Conservation (phyloP, 92 coral and sea anemone genomes). For the Meandrina meandrites region DNA sequence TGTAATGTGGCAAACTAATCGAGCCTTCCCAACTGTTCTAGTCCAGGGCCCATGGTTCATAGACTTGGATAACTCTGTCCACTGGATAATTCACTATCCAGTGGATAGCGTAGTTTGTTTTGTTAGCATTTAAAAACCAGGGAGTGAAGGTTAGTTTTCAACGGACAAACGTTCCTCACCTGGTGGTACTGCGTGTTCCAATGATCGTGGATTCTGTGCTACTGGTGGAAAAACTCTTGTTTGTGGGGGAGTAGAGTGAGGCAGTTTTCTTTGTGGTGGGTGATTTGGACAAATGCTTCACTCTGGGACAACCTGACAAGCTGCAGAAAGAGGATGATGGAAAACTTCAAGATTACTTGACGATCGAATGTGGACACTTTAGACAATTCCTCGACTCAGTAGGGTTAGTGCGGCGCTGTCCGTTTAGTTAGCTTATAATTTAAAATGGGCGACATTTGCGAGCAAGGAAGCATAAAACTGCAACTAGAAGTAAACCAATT, state of each 20-base stretch:
- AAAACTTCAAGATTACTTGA: not conserved
- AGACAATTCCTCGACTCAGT: not conserved
- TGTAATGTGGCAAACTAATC: not conserved
- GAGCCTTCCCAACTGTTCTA: not conserved
- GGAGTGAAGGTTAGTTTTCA: no score
- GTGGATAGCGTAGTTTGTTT: no score
- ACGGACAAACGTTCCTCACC: slow-evolving; percentile 27
- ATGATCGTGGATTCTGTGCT: slow-evolving; percentile 60
- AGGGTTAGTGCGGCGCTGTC: no score
- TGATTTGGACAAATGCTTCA: slow-evolving; percentile 47
- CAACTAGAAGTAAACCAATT: no score
- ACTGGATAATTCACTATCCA: no score
- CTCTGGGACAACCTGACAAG: slow-evolving; percentile 53
- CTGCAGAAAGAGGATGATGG: slow-evolving; percentile 10
- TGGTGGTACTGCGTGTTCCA: slow-evolving; percentile 76
- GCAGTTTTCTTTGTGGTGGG: slow-evolving; percentile 46
- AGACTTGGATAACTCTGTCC: no score
- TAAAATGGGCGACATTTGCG: no score
- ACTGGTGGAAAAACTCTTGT: slow-evolving; percentile 29
- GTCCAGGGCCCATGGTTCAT: no score
- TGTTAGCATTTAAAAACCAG: no score
- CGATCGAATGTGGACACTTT: not conserved
- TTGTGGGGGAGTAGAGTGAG: slow-evolving; percentile 45
- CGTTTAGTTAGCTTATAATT: no score
- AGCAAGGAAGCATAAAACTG: no score